phyloP scores from a whole-genome alignment of 2,888 invertebrate genomes.

The Cantharis flavilabris region DNA sequence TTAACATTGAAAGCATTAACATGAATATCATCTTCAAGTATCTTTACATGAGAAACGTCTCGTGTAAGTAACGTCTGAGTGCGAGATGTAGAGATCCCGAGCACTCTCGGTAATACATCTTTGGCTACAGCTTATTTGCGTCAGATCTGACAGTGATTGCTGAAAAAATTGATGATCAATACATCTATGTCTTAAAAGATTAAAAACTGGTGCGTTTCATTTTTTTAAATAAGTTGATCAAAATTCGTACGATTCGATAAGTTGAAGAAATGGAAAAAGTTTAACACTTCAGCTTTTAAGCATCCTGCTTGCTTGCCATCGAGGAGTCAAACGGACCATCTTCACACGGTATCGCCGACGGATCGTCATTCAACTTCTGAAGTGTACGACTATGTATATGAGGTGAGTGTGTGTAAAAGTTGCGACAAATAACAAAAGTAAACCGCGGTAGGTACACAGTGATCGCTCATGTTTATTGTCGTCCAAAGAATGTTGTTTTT shows the following conservation, averaged over 20 bases:
- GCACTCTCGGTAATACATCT: constrained; percentile 23
- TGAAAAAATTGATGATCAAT: constrained; percentile 35
- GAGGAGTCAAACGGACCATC: too few species aligned
- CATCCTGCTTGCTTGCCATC: background rate
- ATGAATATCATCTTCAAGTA: constrained; percentile 1
- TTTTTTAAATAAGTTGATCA: background rate
- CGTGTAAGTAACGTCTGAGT: constrained; percentile 10
- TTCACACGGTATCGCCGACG: background rate
- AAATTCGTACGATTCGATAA: background rate
- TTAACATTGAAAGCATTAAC: background rate
- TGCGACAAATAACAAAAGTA: background rate
- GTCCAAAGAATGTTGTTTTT: background rate
- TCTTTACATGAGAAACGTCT: constrained; percentile 14
- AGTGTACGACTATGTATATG: background rate
- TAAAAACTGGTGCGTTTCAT: constrained; percentile 15
- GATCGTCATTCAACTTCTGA: background rate
- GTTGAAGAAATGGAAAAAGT: background rate
- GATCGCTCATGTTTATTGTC: background rate
- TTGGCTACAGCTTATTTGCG: constrained; percentile 29
- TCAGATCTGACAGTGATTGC: constrained; percentile 34
- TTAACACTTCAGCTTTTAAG: background rate
- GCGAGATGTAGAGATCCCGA: constrained; percentile 18
- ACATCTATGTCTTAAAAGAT: constrained; percentile 28
- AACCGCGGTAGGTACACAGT: background rate
- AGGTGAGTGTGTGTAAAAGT: background rate